Evolutionary conservation across 2,888 invertebrate species (phyloP).

Genomic region (Leptopilina syphax): DNA sequence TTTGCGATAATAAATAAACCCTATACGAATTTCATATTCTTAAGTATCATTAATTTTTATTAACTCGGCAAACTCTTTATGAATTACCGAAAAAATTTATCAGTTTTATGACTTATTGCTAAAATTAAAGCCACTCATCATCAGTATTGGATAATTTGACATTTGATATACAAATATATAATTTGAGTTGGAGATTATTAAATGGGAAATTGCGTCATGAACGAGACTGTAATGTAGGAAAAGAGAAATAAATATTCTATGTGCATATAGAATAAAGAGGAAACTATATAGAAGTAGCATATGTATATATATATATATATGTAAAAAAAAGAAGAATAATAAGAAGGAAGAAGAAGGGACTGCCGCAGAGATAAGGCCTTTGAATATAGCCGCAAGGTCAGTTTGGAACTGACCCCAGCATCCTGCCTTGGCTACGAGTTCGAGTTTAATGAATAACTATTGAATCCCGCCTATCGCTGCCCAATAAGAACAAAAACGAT

Average conservation of each 20-base stretch:
- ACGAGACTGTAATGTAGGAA: constrained; percentile 39
- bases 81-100: constrained; percentile 23
- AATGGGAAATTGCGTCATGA: constrained; percentile 35
- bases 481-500: constrained; percentile 63
- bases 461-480: constrained; percentile 74
- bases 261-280: constrained; percentile 36
- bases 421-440: constrained; percentile 72
- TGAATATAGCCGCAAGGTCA: constrained; percentile 74
- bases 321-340: constrained; percentile 51
- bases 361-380: constrained; percentile 72
- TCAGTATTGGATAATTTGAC: constrained; percentile 23
- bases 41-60: neutral
- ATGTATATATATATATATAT: constrained; percentile 7
- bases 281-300: constrained; percentile 43
- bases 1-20: neutral
- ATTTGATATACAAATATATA: constrained; percentile 6
- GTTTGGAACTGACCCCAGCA: constrained; percentile 72
- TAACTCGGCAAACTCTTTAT: constrained; percentile 5
- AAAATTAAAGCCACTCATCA: constrained; percentile 9
- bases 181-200: constrained; percentile 18
- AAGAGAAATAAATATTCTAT: neutral
- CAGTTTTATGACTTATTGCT: constrained; percentile 11
- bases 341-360: constrained; percentile 59
- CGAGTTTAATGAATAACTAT: constrained; percentile 76
- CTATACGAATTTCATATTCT: neutral